Percentiles rank a stretch among this genome's conserved stretches.
Evolutionary conservation across 2,888 invertebrate species (phyloP).

Genomic region (Pseudococcus jackbeardsleyi): DNA sequence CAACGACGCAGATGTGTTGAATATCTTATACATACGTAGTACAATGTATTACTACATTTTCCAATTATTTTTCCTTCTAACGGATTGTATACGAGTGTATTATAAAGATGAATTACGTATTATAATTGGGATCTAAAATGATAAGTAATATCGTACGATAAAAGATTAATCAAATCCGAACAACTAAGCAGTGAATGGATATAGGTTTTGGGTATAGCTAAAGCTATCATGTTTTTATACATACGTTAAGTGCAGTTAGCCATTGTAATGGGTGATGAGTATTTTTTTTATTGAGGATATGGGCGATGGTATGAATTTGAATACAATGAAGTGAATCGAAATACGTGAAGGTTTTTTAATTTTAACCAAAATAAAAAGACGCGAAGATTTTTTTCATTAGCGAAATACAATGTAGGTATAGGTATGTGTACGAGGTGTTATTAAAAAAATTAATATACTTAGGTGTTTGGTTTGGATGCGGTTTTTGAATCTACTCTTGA

Average conservation of each 20-base stretch:
- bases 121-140: slow-evolving; percentile 19
- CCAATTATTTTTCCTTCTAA: background rate
- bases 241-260: slow-evolving; percentile 12
- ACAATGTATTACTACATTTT: background rate
- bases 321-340: slow-evolving; percentile 11
- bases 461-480: too few relatives aligned
- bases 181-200: background rate
- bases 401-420: background rate
- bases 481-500: too few relatives aligned
- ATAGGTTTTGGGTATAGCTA: background rate
- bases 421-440: background rate
- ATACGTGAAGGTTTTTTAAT: slow-evolving; percentile 12
- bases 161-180: slow-evolving; percentile 32
- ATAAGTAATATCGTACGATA: background rate
- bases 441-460: too few relatives aligned
- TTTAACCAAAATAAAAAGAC: background rate
- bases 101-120: background rate
- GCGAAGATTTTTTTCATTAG: slow-evolving; percentile 23
- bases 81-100: background rate
- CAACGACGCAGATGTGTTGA: background rate
- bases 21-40: background rate
- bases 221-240: background rate
- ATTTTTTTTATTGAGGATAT: slow-evolving; percentile 16
- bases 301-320: slow-evolving; percentile 15
- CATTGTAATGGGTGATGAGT: slow-evolving; percentile 34